Base-by-base conservation (phyloP, 2,113 vertebrate genomes). In the Hippocampus mohnikei region DNA sequence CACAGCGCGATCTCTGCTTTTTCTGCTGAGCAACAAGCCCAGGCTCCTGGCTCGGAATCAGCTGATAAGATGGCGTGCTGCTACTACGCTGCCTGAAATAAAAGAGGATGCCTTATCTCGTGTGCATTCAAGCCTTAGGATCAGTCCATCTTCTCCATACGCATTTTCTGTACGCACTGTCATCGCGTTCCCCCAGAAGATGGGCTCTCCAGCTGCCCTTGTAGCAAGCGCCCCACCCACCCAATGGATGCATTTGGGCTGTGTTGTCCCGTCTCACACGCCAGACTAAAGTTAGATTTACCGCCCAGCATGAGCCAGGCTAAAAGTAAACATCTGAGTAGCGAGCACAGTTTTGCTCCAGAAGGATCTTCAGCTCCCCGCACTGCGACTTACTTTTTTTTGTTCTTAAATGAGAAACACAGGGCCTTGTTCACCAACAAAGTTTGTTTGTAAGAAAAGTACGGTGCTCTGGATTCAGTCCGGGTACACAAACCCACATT, bases 21-120 rank as follows among this genome's bases (percentile, higher is more conserved):
- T 89, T 88, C 76, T 89, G 88, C 88, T 90, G 85, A 90, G 88
- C 85, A 82, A 89, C 85, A 79, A 78, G 80, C 83, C 71, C 73
- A 65, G 69, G 80, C 77, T 84, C 71, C 84, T 88, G 85, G 87
- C 82, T 86, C 76, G 10, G 76, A 76, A 88, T 88, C 90, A 91
- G 90, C 88, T 90, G 90, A 90, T 89, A 88, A 90, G 86, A 89
- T 77, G 79, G 80, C 70, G 27, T 62, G 71, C 79, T 83, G 85
- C 75, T 82, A 68, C 79, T 79, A 70, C 75, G 79, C 85, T 79
- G 84, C 89, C 80, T 81, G 81, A 78, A 81, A n/a, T n/a, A 84
- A 81, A 87, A 81, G 66, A 55, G 66, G 50, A 56, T 80, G 69
- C 84, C 70, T 73, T 74, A 65, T 74, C 68, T 33, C 0, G 40